Percentiles rank a stretch among this genome's conserved stretches.
These are phyloP conservation scores for Sesia apiformis DNA, from an alignment of 2,888 invertebrate genomes.

Conservation along the genomic window DNA sequence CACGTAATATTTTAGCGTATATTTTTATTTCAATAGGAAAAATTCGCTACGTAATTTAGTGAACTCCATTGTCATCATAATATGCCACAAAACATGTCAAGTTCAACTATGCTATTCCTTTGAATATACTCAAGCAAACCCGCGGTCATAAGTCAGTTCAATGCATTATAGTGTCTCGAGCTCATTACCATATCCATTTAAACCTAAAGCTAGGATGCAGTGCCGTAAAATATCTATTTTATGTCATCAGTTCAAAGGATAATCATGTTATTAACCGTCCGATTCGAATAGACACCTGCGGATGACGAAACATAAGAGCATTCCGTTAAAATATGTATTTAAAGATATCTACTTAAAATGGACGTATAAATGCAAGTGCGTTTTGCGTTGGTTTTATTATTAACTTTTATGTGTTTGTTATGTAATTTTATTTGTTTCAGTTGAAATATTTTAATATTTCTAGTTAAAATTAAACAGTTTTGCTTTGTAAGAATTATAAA, in stretches of 20 bases:
- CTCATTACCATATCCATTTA: constrained; percentile 35
- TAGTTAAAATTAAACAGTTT: constrained; percentile 1
- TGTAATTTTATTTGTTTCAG: constrained; percentile 4
- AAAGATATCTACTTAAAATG: not conserved
- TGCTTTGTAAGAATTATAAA: too few relatives aligned
- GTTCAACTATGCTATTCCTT: too few relatives aligned
- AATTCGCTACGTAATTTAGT: too few relatives aligned
- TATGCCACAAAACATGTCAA: too few relatives aligned
- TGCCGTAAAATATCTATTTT: constrained; percentile 23
- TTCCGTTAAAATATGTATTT: not conserved
- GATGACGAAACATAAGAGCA: not conserved
- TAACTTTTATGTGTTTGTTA: constrained; percentile 1
- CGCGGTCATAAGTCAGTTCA: constrained; percentile 12
- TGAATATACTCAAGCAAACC: constrained; percentile 4
- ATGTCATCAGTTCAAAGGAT: constrained; percentile 1
- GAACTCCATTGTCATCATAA: too few relatives aligned
- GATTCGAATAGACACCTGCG: not conserved
- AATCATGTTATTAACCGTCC: not conserved
- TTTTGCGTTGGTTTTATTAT: not conserved
- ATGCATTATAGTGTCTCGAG: constrained; percentile 10
- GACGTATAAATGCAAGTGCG: not conserved
- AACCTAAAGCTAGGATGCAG: constrained; percentile 19
- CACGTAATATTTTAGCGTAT: too few relatives aligned
- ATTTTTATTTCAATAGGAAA: too few relatives aligned
- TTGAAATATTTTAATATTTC: constrained; percentile 2